A percentile compares a stretch with the other conserved stretches of the same genome.
phyloP scores from a whole-genome alignment of 2,113 vertebrate species.

The Forbesichthys papilliferus region DNA sequence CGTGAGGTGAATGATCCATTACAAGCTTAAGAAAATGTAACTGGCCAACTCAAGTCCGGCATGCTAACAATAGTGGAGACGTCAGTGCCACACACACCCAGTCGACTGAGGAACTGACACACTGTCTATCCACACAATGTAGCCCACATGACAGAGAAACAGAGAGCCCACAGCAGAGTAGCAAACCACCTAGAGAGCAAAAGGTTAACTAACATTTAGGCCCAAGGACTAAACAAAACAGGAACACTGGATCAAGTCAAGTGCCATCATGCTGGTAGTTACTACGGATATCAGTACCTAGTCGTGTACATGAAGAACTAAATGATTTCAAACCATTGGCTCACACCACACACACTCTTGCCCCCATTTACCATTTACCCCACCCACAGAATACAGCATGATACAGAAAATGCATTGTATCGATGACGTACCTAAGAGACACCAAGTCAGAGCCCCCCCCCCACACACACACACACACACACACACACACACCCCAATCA shows the following conservation, averaged over 20 bases:
- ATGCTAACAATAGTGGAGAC: constrained; percentile 3
- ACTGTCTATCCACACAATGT: not conserved
- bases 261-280: constrained; percentile 9
- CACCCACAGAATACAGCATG: no score
- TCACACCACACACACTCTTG: constrained; percentile 21
- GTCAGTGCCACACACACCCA: constrained; percentile 22
- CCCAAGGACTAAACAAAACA: not conserved
- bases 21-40: no score
- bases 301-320: constrained; percentile 21
- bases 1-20: no score
- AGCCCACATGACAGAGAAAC: not conserved
- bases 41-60: constrained; percentile 12
- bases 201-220: no score
- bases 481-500: constrained; percentile 41
- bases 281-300: constrained; percentile 1
- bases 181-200: not conserved
- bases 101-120: constrained; percentile 10
- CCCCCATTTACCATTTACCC: constrained; percentile 21
- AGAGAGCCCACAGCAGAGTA: not conserved
- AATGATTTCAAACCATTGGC: constrained; percentile 2
- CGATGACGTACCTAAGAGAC: constrained; percentile 32
- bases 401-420: constrained; percentile 24
- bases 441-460: constrained; percentile 9
- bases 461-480: constrained; percentile 11
- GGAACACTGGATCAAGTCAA: not conserved